Evolutionary conservation across 2,888 invertebrate genomes (phyloP).

Genomic region (Limnephilus auricula): DNA sequence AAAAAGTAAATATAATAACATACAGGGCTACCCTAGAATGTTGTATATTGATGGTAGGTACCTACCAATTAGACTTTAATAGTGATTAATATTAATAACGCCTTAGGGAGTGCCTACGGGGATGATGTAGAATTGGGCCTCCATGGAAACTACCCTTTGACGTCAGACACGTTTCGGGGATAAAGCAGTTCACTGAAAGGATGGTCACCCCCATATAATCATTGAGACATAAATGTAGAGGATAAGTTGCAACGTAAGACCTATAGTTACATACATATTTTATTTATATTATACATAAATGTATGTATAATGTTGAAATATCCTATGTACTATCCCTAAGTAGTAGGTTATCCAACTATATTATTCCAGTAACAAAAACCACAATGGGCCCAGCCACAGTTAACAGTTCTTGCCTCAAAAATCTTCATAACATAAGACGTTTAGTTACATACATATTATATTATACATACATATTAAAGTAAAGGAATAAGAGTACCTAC

Average conservation of each 20-base stretch:
- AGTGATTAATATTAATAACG: neutral
- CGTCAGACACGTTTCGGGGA: neutral
- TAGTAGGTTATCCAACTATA: too few relatives aligned
- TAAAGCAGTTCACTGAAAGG: neutral
- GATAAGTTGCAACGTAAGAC: neutral
- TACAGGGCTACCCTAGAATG: neutral
- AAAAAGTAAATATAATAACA: neutral
- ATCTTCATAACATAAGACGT: too few relatives aligned
- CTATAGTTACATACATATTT: neutral
- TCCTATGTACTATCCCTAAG: too few relatives aligned
- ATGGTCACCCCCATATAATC: neutral
- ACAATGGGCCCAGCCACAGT: too few relatives aligned
- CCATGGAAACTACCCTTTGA: neutral
- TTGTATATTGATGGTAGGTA: neutral
- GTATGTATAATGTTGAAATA: too few relatives aligned
- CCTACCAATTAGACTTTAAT: neutral
- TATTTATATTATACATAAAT: too few relatives aligned
- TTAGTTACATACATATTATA: too few relatives aligned
- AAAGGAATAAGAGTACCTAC: too few relatives aligned
- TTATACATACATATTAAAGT: too few relatives aligned
- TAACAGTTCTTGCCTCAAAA: too few relatives aligned
- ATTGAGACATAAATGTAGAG: neutral
- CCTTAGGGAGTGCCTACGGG: neutral
- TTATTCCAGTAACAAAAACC: too few relatives aligned
- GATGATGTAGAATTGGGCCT: neutral